Evolutionary conservation across 1,140 invertebrate species (phyloP).

Genomic region (Euura saliciscinereae): DNA sequence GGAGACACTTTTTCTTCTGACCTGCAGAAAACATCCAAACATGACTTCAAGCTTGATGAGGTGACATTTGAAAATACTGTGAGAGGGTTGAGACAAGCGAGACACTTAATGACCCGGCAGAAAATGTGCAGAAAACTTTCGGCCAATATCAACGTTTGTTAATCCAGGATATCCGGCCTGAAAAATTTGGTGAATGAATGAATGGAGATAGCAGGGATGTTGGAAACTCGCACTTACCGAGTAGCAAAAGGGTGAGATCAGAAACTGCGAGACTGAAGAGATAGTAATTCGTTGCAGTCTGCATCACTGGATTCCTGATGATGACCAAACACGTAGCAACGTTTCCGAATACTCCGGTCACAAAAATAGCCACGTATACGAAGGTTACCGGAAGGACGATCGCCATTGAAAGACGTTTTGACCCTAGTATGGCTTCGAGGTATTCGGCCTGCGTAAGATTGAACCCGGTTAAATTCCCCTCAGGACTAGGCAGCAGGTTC

Average conservation of each 20-base stretch:
- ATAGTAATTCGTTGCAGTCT: slow-evolving; percentile 70
- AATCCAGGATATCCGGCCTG: too few relatives aligned
- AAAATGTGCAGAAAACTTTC: too few relatives aligned
- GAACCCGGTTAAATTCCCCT: slow-evolving; percentile 25
- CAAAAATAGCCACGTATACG: slow-evolving; percentile 65
- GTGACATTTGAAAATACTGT: too few relatives aligned
- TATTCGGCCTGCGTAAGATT: slow-evolving; percentile 40
- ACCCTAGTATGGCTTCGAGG: slow-evolving; percentile 34
- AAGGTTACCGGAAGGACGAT: slow-evolving; percentile 56
- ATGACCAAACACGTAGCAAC: slow-evolving; percentile 72
- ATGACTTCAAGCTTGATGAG: too few relatives aligned
- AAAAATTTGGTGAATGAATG: too few relatives aligned
- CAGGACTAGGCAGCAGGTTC: not conserved
- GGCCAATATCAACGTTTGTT: too few relatives aligned
- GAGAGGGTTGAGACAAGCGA: too few relatives aligned
- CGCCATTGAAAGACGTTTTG: slow-evolving; percentile 44
- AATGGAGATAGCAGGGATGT: too few relatives aligned
- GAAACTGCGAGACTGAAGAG: slow-evolving; percentile 67
- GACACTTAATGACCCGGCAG: too few relatives aligned
- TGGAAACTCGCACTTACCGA: slow-evolving; percentile 41
- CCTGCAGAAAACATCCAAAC: too few relatives aligned
- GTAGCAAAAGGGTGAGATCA: slow-evolving; percentile 52
- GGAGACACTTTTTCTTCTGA: too few relatives aligned
- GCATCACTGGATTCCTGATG: slow-evolving; percentile 64
- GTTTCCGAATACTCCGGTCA: slow-evolving; percentile 71